phyloP scores from a whole-genome alignment of 2,888 invertebrate species.

The Oeneis ivallda region DNA sequence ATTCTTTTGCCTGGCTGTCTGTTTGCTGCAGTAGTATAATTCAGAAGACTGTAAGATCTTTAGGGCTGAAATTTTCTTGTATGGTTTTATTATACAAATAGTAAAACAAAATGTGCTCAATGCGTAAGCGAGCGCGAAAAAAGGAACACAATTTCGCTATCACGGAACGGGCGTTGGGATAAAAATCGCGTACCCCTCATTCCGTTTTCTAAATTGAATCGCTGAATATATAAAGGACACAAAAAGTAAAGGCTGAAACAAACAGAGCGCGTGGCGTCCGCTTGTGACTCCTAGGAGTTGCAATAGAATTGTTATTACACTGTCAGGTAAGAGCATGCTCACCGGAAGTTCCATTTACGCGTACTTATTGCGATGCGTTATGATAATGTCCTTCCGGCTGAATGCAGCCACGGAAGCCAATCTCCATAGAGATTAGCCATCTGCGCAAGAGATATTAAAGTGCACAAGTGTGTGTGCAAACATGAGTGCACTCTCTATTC shows the following conservation, averaged over 20 bases:
- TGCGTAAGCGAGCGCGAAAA: constrained; percentile 19
- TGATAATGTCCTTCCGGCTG: too few species aligned
- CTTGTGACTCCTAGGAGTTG: not conserved
- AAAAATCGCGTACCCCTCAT: constrained; percentile 35
- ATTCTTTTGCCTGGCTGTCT: not conserved
- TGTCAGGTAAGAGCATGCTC: too few species aligned
- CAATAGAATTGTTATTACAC: too few species aligned
- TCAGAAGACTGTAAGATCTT: not conserved
- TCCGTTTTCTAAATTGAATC: constrained; percentile 39
- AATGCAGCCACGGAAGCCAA: too few species aligned
- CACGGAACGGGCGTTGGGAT: constrained; percentile 26
- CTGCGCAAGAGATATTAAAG: too few species aligned
- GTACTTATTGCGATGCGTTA: too few species aligned
- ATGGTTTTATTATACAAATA: constrained; percentile 27
- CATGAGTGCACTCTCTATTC: too few species aligned
- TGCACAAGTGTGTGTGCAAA: too few species aligned
- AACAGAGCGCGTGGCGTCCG: not conserved
- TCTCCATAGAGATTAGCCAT: too few species aligned
- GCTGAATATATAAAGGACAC: constrained; percentile 36
- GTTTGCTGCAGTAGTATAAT: not conserved
- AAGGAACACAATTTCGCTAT: constrained; percentile 25
- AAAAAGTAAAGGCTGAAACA: constrained; percentile 2
- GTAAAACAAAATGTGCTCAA: constrained; percentile 19
- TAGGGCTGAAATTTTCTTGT: constrained; percentile 7
- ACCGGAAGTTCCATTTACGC: too few species aligned